These are phyloP conservation scores for Bubo scandiacus DNA, from an alignment of 2,113 vertebrate genomes.

Conservation along the genomic window DNA sequence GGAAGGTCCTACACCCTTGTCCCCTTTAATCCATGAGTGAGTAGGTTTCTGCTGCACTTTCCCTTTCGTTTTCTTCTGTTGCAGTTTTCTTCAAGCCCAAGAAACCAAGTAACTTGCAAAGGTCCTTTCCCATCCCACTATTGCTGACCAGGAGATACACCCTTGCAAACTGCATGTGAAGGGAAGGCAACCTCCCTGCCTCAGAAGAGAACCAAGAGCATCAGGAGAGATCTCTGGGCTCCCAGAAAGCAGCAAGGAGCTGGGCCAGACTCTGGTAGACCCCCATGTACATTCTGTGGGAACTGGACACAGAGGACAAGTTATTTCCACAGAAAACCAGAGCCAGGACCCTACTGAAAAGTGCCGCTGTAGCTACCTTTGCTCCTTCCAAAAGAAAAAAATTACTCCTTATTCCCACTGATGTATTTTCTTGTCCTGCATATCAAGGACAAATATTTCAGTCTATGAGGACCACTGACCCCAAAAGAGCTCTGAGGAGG, in stretches of 20 bases:
- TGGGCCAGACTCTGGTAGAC: not conserved
- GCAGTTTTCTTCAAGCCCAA: not conserved
- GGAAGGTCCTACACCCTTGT: not conserved
- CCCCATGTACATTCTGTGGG: not conserved
- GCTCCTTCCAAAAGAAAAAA: not conserved
- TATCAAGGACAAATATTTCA: not conserved
- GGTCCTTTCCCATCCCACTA: not conserved
- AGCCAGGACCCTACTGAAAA: not conserved
- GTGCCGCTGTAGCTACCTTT: not conserved
- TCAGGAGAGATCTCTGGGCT: not conserved
- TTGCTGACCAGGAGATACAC: not conserved
- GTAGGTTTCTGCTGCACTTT: not conserved
- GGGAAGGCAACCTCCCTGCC: not conserved
- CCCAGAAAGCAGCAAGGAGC: not conserved
- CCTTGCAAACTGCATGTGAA: not conserved
- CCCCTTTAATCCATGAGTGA: not conserved
- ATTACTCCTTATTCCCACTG: not conserved
- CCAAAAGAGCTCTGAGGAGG: not conserved
- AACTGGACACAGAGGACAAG: not conserved
- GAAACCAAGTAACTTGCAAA: not conserved
- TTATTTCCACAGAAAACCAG: not conserved
- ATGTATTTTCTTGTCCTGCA: not conserved
- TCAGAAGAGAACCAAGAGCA: not conserved
- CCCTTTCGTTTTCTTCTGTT: not conserved
- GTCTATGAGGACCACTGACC: not conserved